Percentiles rank a stretch among this genome's conserved stretches.
These are phyloP conservation scores for Dermatemys mawii DNA, from an alignment of 2,113 vertebrate genomes.

Conservation along the genomic window DNA sequence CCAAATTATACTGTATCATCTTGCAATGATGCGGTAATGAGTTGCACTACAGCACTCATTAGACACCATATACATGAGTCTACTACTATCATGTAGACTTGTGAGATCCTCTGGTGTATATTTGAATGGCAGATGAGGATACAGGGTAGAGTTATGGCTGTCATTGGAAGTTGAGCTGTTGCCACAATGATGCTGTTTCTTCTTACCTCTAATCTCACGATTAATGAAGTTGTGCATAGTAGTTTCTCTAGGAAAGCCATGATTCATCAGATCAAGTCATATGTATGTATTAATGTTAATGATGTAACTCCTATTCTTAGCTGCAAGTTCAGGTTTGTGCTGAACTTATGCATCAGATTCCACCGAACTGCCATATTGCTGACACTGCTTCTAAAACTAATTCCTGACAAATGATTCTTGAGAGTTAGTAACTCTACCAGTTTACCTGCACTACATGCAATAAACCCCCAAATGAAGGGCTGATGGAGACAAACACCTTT, in stretches of 20 bases:
- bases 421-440: background rate
- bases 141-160: background rate
- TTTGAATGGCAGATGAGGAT: background rate
- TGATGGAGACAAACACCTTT: background rate
- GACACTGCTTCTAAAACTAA: background rate
- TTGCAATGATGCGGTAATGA: background rate
- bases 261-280: background rate
- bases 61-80: background rate
- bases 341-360: too few species aligned
- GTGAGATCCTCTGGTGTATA: background rate
- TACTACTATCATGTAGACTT: background rate
- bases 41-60: background rate
- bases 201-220: background rate
- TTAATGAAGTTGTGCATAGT: background rate
- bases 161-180: background rate
- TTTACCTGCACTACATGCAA: background rate
- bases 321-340: background rate
- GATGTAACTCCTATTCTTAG: background rate
- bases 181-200: background rate
- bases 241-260: background rate
- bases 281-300: background rate
- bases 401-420: background rate
- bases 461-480: background rate
- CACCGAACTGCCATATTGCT: background rate
- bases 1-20: background rate